Base-by-base conservation (phyloP, 1,140 invertebrate species). In the Zophobas atratus region DNA sequence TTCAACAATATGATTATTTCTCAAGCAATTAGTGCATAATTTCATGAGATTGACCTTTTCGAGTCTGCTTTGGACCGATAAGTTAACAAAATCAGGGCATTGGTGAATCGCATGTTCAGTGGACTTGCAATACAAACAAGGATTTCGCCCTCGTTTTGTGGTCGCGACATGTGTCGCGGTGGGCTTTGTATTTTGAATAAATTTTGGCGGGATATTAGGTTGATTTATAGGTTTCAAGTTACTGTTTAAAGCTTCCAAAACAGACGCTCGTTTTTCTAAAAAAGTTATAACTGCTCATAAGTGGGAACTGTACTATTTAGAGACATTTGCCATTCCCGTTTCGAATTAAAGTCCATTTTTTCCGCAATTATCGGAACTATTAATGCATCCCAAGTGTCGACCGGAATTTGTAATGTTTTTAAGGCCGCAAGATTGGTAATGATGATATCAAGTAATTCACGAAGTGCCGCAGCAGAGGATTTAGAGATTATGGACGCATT, bases 271-370 rank as follows among this genome's bases (percentile, higher is more conserved):
- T 46, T 46, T 46, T 46, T 46, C 43, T 6, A 46, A 6, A 6
- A 46, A 46, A 6, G 2, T 46, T 46, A 46, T 46, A 46, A 46
- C 43, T 46, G 43, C 2, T 6, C 43, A 6, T 46, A 46, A 6
- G 43, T 46, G 6, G 72, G 72, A 1, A 75, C 53, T 56, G 6
- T 41, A 32, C 33, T 43, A 1, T 32, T 57, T n/a, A 55, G 20
- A 1, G 0, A n/a, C 32, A 34, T 39, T 75, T 75, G 51, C 72
- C 72, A 75, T 51, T 75, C 72, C 32, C 39, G 53, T 1, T 36
- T 53, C 2, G 72, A 32, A 57, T n/a, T 57, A 35, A 8, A 56
- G 46, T 75, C 72, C 5, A 75, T 32, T 51, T 75, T 75, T 75
- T 55, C 35, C 33, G 3, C 1, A 20, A 75, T 56, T 39, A 75